Evolutionary conservation across 2,888 invertebrate species (phyloP), one percentile per base, ranked within the genome.

Genomic region (Heterodera filipjevi): DNA sequence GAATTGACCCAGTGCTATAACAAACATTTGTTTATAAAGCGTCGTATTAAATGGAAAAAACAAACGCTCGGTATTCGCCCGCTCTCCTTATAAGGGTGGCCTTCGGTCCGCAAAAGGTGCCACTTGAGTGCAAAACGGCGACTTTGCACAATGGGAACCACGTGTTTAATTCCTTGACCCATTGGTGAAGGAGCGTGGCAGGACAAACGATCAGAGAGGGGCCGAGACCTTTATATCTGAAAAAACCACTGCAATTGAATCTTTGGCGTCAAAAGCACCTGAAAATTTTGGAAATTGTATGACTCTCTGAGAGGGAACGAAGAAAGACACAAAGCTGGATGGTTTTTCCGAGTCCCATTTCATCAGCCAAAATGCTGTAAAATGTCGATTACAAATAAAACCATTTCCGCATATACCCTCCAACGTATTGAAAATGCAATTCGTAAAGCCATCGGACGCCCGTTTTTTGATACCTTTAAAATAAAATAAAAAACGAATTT

Each of bases 361-460:
- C 94, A 91, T 95, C 95, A 1, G 89, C 95, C 12, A 96, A 91
- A 82, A 96, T 92, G 5, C 78, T 75, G 22, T 12, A 80, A 64
- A 53, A 19, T 53, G 53, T 2, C 53, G 3, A 79, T 19, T 19
- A 66, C 27, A 39, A 12, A 39, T 19, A 32, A 74, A 8, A n/a
- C n/a, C 1, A 80, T 10, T 14, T 16, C 16, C 73, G 64, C 27
- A 19, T 66, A 39, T 75, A 75, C 75, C 75, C 77, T 30, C 77
- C 77, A 35, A 76, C 77, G 16, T 64, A 68, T 33, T 76, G 77
- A 70, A 39, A 66, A 90, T 95, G 94, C 30, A 96, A 90, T 89
- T 94, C 94, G 94, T 95, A 95, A 71, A 96, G 90, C 96, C 96
- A 96, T 87, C 93, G 93, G 0, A 96, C 93, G 70, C 94, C 94